Evolutionary conservation across 2,113 vertebrate species (phyloP).

Genomic region (Choloepus hoffmanni): DNA sequence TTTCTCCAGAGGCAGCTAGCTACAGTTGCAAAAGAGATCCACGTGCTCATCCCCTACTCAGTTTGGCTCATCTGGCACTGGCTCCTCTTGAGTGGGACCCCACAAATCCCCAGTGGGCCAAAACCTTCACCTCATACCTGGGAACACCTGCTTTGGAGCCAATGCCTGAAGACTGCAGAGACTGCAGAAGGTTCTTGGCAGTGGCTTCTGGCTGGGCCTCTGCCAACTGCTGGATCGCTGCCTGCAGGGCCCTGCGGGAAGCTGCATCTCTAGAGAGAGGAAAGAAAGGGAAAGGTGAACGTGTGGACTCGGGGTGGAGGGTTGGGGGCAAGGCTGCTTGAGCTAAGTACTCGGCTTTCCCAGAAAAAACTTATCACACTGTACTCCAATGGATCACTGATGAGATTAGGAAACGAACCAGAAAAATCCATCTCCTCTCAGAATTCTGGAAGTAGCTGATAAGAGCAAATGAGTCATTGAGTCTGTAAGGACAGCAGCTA

Average conservation of each 20-base stretch:
- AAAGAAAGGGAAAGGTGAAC: neutral
- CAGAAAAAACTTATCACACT: neutral
- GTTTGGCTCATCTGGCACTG: neutral
- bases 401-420: neutral
- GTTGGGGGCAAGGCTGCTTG: neutral
- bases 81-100: neutral
- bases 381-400: neutral
- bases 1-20: neutral
- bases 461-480: neutral
- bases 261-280: constrained; percentile 91
- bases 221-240: constrained; percentile 92
- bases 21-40: neutral
- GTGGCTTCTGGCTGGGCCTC: constrained; percentile 93
- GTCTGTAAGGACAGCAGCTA: neutral
- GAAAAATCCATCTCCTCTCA: neutral
- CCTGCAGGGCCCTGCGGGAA: constrained; percentile 93
- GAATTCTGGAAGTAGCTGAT: neutral
- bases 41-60: neutral
- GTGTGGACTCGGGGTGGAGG: accelerated
- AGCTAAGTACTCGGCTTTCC: neutral
- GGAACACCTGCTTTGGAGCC: constrained; percentile 90
- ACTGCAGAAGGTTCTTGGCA: constrained; percentile 92
- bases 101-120: accelerated
- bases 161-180: constrained; percentile 93
- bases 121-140: constrained; percentile 87